Percentiles rank a stretch among this genome's conserved stretches.
Conservation (phyloP, 2,797 vertebrate genomes). For the Lutjanus campechanus region DNA sequence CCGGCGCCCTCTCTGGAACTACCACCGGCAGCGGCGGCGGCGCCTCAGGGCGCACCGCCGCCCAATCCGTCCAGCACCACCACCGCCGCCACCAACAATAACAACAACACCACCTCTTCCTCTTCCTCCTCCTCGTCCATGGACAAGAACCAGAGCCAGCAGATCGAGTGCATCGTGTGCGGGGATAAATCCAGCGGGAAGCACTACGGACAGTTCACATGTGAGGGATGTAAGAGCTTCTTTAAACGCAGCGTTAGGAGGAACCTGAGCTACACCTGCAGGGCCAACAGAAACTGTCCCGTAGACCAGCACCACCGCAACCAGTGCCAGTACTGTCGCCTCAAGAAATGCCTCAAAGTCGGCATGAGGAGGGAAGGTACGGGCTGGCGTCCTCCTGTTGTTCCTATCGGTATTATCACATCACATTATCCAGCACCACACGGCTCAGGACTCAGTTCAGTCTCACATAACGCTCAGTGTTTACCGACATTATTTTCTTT, state of each 20-base stretch:
- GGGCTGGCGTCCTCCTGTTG: slow-evolving; percentile 33
- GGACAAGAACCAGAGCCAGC: slow-evolving; percentile 93
- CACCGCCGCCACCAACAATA: slow-evolving; percentile 82
- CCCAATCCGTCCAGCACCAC: slow-evolving; percentile 87
- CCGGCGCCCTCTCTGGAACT: slow-evolving; percentile 77
- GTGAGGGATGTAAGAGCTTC: slow-evolving; percentile 99
- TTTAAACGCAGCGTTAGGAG: slow-evolving; percentile 96
- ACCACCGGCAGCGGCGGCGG: slow-evolving; percentile 86
- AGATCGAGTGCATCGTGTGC: slow-evolving; percentile 97
- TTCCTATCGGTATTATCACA: slow-evolving; percentile 33
- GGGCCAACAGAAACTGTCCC: slow-evolving; percentile 96
- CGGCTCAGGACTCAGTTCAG: not conserved
- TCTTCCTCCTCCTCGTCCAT: slow-evolving; percentile 83
- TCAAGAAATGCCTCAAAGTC: slow-evolving; percentile 99
- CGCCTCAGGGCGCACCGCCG: slow-evolving; percentile 88
- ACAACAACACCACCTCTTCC: slow-evolving; percentile 68
- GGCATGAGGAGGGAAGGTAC: slow-evolving; percentile 99
- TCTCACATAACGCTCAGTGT: not conserved
- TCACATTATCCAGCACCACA: slow-evolving; percentile 10
- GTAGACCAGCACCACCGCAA: slow-evolving; percentile 99
- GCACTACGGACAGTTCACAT: slow-evolving; percentile 98
- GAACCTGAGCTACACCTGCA: slow-evolving; percentile 96
- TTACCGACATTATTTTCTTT: not conserved
- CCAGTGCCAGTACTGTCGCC: slow-evolving; percentile 98
- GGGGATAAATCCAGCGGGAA: slow-evolving; percentile 98